These are phyloP conservation scores for Alloplasta piceator DNA, from an alignment of 2,888 invertebrate species.

Conservation along the genomic window DNA sequence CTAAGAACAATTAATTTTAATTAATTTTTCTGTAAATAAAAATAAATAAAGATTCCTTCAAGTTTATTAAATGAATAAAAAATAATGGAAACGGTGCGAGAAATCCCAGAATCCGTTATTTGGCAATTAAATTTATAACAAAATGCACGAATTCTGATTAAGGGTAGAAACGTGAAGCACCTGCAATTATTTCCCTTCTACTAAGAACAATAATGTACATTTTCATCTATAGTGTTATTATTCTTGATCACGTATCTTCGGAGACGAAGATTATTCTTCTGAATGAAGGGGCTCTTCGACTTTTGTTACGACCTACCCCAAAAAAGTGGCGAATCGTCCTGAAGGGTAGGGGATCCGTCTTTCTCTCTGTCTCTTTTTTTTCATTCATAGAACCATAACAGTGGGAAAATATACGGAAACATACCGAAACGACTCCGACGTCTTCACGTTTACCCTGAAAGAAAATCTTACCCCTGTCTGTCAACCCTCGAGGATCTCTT, in stretches of 20 bases:
- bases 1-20: too few species aligned
- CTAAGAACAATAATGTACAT: too few species aligned
- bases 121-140: too few species aligned
- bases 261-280: conserved; percentile 38
- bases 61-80: background rate
- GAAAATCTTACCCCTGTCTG: conserved; percentile 58
- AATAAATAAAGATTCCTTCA: background rate
- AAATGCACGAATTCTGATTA: too few species aligned
- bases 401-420: conserved; percentile 73
- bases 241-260: background rate
- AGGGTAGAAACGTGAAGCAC: too few species aligned
- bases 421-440: conserved; percentile 64
- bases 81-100: background rate
- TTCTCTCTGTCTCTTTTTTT: conserved; percentile 2
- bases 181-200: too few species aligned
- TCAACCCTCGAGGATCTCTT: conserved; percentile 67
- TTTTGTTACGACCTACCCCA: conserved; percentile 65
- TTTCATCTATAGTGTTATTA: too few species aligned
- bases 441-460: conserved; percentile 39
- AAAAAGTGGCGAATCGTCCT: conserved; percentile 62
- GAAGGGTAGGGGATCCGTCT: conserved; percentile 27
- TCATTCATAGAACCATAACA: conserved; percentile 30
- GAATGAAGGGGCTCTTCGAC: conserved; percentile 47
- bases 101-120: too few species aligned
- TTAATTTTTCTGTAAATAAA: too few species aligned